Evolutionary conservation across 2,888 invertebrate genomes (phyloP), one percentile per base, ranked within the genome.

Genomic region (Myopa testacea): DNA sequence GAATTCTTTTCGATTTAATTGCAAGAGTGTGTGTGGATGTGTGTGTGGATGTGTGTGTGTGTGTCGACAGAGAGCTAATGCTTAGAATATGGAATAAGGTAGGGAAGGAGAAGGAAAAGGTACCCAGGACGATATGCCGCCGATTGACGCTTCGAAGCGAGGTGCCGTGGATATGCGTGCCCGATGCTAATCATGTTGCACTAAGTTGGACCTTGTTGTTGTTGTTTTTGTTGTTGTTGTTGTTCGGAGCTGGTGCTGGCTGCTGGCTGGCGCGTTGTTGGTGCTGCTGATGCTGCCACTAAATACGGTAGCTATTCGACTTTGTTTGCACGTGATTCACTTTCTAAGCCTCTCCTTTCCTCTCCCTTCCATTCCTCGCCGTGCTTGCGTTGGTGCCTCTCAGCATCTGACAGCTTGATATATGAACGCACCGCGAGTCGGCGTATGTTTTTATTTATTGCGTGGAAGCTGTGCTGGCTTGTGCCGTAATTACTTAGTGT

Each of bases 231-330:
- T n/a, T n/a, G n/a, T n/a, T n/a, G n/a, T n/a, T n/a, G n/a, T n/a
- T n/a, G n/a, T 76, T 67, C 26, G 26, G 26, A 26, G 2, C 26
- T 1, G 26, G 26, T 14, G 62, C 62, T 69, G 34, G 37, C 26
- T 26, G 65, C 63, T n/a, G 65, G 45, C n/a, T n/a, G n/a, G n/a
- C n/a, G n/a, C 26, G 34, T 65, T n/a, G 63, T 45, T 63, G 52
- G 19, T 34, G 38, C 52, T 52, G 45, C 10, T 34, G 72, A 63
- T 65, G 71, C 5, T 76, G 63, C 55, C 7, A 37, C 14, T 40
- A 65, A 78, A 78, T 78, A 78, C 75, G 71, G 78, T 75, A 78
- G 78, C 78, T n/a, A 19, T 52, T 8, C 38, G 37, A 55, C 26
- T 14, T 55, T 55, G 55, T 55, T 55, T 74, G 74, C 65, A 74